Percentiles rank a stretch among this genome's conserved stretches.
These are phyloP conservation scores for Steinernema khuongi DNA, from an alignment of 1,140 invertebrate genomes.

Conservation along the genomic window DNA sequence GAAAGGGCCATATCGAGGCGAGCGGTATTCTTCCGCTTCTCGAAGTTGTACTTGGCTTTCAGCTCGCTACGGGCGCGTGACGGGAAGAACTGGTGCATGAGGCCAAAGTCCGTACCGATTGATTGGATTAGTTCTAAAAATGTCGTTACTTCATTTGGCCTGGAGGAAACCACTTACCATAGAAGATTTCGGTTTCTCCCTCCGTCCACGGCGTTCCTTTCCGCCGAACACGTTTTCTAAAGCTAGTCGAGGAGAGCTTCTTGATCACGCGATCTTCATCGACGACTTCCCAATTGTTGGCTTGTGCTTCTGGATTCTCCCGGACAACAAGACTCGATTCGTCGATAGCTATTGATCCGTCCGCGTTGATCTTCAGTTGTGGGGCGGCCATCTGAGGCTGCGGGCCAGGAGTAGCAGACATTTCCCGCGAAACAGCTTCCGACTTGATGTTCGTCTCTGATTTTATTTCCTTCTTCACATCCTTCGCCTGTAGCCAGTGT, in stretches of 20 bases:
- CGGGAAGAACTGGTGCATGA: conserved; percentile 2
- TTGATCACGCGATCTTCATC: not conserved
- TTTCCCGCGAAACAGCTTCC: not conserved
- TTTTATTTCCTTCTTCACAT: too few species aligned
- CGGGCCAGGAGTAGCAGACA: not conserved
- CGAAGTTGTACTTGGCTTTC: conserved; percentile 2
- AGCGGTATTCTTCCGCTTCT: not conserved
- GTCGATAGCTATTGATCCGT: not conserved
- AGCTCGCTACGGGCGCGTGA: not conserved
- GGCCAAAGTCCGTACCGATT: not conserved
- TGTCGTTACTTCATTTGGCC: not conserved
- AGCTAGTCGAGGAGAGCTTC: not conserved
- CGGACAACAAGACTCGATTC: not conserved
- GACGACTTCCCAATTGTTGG: not conserved
- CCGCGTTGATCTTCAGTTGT: not conserved
- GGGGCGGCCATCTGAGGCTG: not conserved
- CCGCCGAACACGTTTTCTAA: not conserved
- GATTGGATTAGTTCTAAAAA: conserved; percentile 3
- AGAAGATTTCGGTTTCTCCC: not conserved
- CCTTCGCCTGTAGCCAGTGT: not conserved
- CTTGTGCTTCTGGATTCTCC: not conserved
- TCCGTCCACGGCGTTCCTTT: not conserved
- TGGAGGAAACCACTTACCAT: not conserved
- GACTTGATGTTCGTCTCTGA: not conserved
- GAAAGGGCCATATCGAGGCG: not conserved